Conservation (phyloP, 2,113 vertebrate species). For the Misgurnus anguillicaudatus region DNA sequence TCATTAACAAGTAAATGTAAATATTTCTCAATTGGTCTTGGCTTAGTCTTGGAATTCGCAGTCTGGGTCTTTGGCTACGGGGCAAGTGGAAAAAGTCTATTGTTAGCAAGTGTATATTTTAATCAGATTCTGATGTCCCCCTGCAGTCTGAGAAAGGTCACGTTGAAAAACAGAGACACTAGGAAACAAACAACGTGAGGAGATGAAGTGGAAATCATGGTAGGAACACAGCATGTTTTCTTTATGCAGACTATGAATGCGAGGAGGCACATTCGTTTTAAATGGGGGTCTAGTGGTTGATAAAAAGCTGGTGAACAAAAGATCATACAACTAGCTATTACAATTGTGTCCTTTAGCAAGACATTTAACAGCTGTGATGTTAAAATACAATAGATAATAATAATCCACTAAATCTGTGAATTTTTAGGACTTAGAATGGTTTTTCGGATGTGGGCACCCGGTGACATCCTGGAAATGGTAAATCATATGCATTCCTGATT, state of each 20-base stretch:
- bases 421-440: no score
- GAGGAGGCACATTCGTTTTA: no score
- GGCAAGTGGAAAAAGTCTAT: slow-evolving; percentile 53
- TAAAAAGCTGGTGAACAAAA: background rate
- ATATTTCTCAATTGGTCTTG: background rate
- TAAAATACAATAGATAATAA: no score
- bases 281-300: background rate
- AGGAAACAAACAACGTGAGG: background rate
- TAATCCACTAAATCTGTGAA: no score
- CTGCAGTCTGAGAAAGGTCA: slow-evolving; percentile 52
- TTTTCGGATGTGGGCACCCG: no score
- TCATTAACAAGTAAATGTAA: no score
- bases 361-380: no score
- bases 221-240: background rate
- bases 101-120: slow-evolving; percentile 52
- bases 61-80: slow-evolving; percentile 6
- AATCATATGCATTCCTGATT: no score
- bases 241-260: background rate
- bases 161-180: background rate
- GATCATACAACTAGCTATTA: background rate
- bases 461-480: no score
- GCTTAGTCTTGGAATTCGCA: slow-evolving; percentile 24
- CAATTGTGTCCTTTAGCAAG: no score
- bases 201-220: background rate
- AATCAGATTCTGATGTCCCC: slow-evolving; percentile 47